Percentiles rank a stretch among this genome's conserved stretches.
phyloP scores from a whole-genome alignment of 1,140 invertebrate species.

The Rhagoletis pomonella region DNA sequence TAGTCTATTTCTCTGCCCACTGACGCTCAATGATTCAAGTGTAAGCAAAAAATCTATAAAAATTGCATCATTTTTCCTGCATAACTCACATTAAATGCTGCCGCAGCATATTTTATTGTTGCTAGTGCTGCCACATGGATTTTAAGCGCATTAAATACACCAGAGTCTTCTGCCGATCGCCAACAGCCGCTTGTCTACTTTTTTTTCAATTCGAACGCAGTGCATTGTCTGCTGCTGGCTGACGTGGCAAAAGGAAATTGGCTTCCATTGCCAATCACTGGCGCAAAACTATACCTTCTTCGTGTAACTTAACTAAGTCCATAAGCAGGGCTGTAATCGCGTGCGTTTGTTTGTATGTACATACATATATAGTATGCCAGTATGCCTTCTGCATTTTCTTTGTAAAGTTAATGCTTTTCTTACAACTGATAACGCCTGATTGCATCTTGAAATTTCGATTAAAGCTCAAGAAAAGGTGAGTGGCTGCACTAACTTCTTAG shows the following conservation, averaged over 20 bases:
- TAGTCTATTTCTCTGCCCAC: too few species aligned
- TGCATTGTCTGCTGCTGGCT: background rate
- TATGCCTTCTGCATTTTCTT: background rate
- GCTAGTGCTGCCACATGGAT: too few species aligned
- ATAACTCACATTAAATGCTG: too few species aligned
- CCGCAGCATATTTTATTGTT: too few species aligned
- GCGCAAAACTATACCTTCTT: too few species aligned
- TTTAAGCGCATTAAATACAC: too few species aligned
- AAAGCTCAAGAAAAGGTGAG: background rate
- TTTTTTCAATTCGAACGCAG: background rate
- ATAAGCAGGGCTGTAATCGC: background rate
- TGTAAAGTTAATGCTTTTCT: background rate
- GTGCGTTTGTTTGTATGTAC: background rate
- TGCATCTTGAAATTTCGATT: background rate
- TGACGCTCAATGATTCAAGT: too few species aligned
- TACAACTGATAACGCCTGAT: conserved; percentile 1
- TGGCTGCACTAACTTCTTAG: background rate
- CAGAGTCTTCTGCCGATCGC: background rate
- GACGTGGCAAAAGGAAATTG: background rate
- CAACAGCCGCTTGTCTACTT: background rate
- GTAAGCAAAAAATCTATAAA: too few species aligned
- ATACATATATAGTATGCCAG: background rate
- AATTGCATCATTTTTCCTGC: too few species aligned
- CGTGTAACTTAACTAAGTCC: background rate
- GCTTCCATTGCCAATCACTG: background rate